phyloP scores from a whole-genome alignment of 2,888 invertebrate genomes.

The Drosophila nigricruria region DNA sequence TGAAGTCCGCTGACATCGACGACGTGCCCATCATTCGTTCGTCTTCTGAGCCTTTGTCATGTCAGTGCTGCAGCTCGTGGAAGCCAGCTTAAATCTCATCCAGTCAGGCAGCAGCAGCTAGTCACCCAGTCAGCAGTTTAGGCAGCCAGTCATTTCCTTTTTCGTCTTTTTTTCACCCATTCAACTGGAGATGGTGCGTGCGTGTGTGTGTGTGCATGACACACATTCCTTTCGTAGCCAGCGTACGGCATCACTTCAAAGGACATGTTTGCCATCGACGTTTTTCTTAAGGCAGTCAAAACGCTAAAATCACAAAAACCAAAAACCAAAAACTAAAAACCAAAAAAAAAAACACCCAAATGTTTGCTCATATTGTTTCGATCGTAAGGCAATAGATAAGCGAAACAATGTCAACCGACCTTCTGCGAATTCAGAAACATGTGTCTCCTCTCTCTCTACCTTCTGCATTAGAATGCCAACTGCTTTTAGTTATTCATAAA shows the following conservation, averaged over 20 bases:
- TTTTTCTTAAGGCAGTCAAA: constrained; percentile 36
- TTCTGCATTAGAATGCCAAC: constrained; percentile 1
- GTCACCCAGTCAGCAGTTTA: constrained; percentile 43
- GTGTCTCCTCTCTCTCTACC: constrained; percentile 15
- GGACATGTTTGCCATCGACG: constrained; percentile 50
- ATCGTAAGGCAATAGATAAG: constrained; percentile 47
- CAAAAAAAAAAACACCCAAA: constrained; percentile 12
- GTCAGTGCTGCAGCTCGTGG: constrained; percentile 56
- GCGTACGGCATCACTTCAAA: constrained; percentile 72
- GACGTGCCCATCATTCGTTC: constrained; percentile 69
- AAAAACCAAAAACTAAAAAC: neutral
- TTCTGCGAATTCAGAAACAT: constrained; percentile 44
- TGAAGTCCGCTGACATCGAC: constrained; percentile 65
- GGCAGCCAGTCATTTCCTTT: constrained; percentile 72
- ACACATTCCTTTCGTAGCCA: constrained; percentile 64
- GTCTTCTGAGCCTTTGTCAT: constrained; percentile 75
- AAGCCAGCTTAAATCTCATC: constrained; percentile 69
- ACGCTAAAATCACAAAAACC: constrained; percentile 27
- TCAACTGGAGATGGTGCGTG: constrained; percentile 42
- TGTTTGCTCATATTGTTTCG: constrained; percentile 25
- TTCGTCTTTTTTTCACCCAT: constrained; percentile 51
- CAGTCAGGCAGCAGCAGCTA: constrained; percentile 36
- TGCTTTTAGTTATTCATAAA: neutral
- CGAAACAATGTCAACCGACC: constrained; percentile 37
- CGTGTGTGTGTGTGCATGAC: constrained; percentile 50